These are phyloP conservation scores for Acholoe squamosa DNA, from an alignment of 2,888 invertebrate species.

Conservation along the genomic window DNA sequence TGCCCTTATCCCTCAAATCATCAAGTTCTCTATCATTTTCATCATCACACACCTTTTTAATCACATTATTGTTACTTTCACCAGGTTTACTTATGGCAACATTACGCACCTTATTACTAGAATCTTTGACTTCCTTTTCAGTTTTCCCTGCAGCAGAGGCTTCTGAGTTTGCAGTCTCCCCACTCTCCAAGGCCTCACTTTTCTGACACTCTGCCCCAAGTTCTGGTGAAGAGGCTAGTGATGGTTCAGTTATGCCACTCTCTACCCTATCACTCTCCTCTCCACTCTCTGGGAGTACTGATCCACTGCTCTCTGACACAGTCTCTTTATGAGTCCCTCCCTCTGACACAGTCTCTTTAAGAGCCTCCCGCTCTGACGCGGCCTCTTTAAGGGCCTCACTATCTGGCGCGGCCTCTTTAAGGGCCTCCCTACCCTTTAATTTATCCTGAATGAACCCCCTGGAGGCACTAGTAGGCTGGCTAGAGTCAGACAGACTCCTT, in stretches of 20 bases:
- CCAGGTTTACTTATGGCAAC: neutral
- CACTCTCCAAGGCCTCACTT: neutral
- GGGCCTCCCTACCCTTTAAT: neutral
- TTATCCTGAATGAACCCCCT: neutral
- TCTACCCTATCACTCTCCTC: neutral
- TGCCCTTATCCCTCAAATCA: neutral
- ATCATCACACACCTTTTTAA: neutral
- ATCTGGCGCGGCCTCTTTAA: neutral
- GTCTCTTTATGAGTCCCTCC: neutral
- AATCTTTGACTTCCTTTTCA: neutral
- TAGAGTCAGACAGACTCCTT: constrained; percentile 6
- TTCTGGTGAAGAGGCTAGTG: neutral
- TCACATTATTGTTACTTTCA: constrained; percentile 33
- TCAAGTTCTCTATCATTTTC: neutral
- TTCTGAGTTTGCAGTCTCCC: neutral
- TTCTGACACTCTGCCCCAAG: neutral
- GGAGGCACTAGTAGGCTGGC: neutral
- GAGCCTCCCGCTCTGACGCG: neutral
- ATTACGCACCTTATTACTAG: neutral
- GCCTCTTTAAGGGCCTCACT: neutral
- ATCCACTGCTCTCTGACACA: neutral
- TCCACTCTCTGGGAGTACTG: neutral
- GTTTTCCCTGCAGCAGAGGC: neutral
- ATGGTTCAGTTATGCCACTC: neutral
- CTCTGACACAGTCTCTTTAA: neutral